Evolutionary conservation across 2,113 vertebrate genomes (phyloP).

Genomic region (Thomomys bottae): DNA sequence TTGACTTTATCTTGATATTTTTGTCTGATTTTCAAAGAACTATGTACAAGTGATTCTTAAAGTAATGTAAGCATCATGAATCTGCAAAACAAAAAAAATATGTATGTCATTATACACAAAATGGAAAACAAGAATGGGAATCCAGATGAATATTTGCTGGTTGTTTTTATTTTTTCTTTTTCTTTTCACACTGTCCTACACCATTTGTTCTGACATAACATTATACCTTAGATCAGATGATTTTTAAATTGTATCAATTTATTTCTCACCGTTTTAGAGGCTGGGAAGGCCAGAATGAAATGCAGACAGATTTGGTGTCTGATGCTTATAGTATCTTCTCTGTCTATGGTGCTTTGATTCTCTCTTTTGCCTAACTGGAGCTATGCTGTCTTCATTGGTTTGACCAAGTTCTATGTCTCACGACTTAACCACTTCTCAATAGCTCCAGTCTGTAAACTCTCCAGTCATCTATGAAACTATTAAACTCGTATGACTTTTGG

Average conservation of each 20-base stretch:
- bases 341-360: no score
- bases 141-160: not conserved
- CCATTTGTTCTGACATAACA: not conserved
- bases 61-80: not conserved
- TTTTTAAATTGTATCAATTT: not conserved
- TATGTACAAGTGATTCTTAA: not conserved
- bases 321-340: rapidly evolving
- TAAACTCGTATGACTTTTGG: not conserved
- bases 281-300: not conserved
- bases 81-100: not conserved
- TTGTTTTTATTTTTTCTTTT: not conserved
- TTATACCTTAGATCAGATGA: not conserved
- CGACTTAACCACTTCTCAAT: not conserved
- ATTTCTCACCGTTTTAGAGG: not conserved
- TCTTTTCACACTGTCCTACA: not conserved
- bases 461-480: not conserved
- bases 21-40: not conserved
- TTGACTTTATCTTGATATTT: not conserved
- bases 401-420: no score
- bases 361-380: no score
- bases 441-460: not conserved
- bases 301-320: not conserved
- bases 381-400: no score
- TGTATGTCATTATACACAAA: not conserved
- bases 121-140: not conserved